Base-by-base conservation (phyloP, 2,113 vertebrate species). In the Neolamprologus brichardi region DNA sequence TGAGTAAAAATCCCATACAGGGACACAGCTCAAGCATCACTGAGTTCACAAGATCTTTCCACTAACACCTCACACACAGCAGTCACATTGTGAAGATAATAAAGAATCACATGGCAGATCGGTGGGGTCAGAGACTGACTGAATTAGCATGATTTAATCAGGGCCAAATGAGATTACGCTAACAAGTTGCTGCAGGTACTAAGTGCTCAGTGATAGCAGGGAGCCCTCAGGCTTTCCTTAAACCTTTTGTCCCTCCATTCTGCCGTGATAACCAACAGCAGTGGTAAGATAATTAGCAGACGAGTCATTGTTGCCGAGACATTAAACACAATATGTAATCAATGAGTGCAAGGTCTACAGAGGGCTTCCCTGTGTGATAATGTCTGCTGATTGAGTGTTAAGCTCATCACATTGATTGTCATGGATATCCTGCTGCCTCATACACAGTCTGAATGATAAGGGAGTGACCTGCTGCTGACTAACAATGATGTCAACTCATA, bases 101-200 rank as follows among this genome's bases (percentile, higher is more conserved):
- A 82, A 88, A 83, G 86, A 82, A 89, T 81, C 93, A 87, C 92
- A 92, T 87, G 94, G 51, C 58, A 32, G 52, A 64, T 87, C 84
- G 51, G 80, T 85, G 86, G 92, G 88, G 89, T 90, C 83, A 49
- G 58, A 90, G 91, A 37, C 81, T 91, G 90, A 93, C 87, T 93
- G 84, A 94, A 95, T 95, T 94, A 95, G 75, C 93, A 90, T 95
- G 93, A 96, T 93, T 93, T 87, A 94, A 95, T 95, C 93, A 94
- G 39, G 78, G 85, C 72, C 83, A 89, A 95, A 96, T 93, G 18
- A 94, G 91, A 96, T 96, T 93, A 96, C 15, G 32, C 84, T 91
- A 93, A 94, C 92, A 94, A 95, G 91, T 94, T 92, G 87, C 91
- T 86, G 86, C 89, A 92, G 93, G 90, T 93, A 84, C 87, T 81